phyloP scores from a whole-genome alignment of 2,888 invertebrate genomes.

The Pachydiplax longipennis region DNA sequence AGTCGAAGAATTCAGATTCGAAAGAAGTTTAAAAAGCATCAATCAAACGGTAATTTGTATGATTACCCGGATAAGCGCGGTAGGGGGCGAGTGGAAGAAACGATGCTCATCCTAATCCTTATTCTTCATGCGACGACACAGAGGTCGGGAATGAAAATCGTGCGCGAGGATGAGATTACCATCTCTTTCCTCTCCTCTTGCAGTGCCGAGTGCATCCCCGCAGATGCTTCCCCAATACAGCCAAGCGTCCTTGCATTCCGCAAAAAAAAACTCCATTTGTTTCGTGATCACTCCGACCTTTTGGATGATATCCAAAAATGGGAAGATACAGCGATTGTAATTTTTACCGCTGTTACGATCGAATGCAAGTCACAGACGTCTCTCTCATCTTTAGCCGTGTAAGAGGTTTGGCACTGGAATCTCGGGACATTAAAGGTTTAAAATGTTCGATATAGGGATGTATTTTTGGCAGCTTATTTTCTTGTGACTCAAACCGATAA shows the following conservation, averaged over 20 bases:
- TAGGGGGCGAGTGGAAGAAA: not conserved
- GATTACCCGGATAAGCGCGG: not conserved
- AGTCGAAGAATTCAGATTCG: not conserved
- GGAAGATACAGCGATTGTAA: not conserved
- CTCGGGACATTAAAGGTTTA: too few relatives aligned
- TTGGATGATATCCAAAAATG: not conserved
- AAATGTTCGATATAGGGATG: too few relatives aligned
- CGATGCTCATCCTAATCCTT: not conserved
- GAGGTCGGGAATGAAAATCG: conserved; percentile 32
- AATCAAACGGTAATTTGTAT: not conserved
- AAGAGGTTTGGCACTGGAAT: too few relatives aligned
- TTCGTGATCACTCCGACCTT: not conserved
- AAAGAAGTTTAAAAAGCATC: not conserved
- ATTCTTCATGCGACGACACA: conserved; percentile 4
- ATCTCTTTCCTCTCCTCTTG: not conserved
- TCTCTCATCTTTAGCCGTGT: not conserved
- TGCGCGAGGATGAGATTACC: not conserved
- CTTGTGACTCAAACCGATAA: too few relatives aligned
- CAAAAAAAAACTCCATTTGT: not conserved
- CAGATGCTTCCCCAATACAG: too few relatives aligned
- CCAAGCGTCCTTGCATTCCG: not conserved
- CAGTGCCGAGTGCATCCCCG: too few relatives aligned
- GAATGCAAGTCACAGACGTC: not conserved
- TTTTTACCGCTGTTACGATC: not conserved
- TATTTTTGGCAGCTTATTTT: too few relatives aligned